Percentiles rank a stretch among this genome's conserved stretches.
These are phyloP conservation scores for Atlantisia rogersi DNA, from an alignment of 2,113 vertebrate genomes.

Conservation along the genomic window DNA sequence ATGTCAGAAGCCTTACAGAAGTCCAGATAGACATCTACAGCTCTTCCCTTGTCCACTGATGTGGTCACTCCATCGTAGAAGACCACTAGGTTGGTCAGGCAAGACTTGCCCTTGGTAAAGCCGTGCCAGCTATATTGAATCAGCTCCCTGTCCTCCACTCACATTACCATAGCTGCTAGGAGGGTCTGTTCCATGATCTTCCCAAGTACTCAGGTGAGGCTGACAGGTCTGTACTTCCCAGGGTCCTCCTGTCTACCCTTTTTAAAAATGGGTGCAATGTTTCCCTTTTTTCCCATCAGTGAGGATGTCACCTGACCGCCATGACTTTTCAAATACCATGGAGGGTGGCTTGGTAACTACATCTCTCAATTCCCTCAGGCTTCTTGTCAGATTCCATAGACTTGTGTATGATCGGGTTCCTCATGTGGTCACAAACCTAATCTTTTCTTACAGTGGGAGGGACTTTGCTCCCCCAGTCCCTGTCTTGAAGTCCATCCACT, in stretches of 20 bases:
- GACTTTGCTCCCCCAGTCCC: background rate
- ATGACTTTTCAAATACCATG: background rate
- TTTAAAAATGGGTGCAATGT: background rate
- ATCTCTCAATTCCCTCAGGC: background rate
- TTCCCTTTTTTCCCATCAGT: background rate
- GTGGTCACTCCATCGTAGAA: background rate
- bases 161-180: background rate
- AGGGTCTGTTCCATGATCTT: background rate
- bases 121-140: accelerated
- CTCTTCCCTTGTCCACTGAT: too few species aligned
- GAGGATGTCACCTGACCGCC: background rate
- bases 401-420: background rate
- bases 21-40: background rate
- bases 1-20: background rate
- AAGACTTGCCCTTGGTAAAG: background rate
- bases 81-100: background rate
- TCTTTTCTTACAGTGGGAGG: background rate
- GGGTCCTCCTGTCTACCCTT: background rate
- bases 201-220: background rate
- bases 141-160: background rate
- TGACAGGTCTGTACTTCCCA: background rate
- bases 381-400: background rate
- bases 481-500: background rate
- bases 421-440: background rate
- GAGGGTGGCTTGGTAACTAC: background rate